Conservation (phyloP, 2,113 vertebrate species). For the Sceloporus tristichus region DNA sequence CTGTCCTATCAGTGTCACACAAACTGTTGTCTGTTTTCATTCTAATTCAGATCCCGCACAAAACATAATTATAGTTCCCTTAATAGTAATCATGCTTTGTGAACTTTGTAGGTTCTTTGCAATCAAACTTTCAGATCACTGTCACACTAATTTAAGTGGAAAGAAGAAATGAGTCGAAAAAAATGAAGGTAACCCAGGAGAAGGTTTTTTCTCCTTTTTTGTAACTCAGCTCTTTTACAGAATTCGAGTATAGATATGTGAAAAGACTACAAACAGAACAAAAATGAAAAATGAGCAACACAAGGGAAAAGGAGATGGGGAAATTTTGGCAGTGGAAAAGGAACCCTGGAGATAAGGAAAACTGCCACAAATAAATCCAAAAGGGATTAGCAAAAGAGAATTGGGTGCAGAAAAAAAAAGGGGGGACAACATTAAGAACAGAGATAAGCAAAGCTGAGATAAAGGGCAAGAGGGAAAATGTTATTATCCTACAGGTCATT, state of each 20-base stretch:
- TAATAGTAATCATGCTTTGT: background rate
- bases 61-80: background rate
- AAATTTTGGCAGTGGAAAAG: background rate
- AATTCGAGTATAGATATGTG: background rate
- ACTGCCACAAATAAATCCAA: conserved; percentile 3
- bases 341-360: conserved; percentile 6
- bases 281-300: background rate
- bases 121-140: conserved; percentile 4
- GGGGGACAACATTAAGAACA: background rate
- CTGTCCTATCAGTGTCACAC: background rate
- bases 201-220: too few species aligned
- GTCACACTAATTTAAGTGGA: background rate
- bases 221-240: background rate
- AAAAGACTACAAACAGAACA: background rate
- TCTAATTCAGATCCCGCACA: background rate
- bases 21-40: background rate
- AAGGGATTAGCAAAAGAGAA: conserved; percentile 16
- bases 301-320: background rate
- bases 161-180: conserved; percentile 10
- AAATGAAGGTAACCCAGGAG: background rate
- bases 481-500: background rate
- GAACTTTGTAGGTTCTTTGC: background rate
- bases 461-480: conserved; percentile 2
- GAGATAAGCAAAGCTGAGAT: conserved; percentile 8
- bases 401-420: background rate